A percentile compares a stretch with the other conserved stretches of the same genome.
Evolutionary conservation across 2,113 vertebrate species (phyloP).

Genomic region (Oreochromis aureus): DNA sequence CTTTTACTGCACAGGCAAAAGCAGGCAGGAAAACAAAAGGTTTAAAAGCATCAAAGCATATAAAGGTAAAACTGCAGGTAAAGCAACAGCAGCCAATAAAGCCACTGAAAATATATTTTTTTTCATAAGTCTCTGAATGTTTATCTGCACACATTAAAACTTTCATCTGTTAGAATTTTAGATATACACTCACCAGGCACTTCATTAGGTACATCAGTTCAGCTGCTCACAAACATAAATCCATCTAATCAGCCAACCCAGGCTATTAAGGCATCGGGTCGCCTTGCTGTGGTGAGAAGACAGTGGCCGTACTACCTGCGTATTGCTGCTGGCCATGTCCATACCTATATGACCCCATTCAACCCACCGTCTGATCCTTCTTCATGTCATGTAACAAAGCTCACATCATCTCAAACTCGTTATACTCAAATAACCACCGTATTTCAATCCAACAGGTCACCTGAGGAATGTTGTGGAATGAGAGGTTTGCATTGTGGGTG

Average conservation of each 20-base stretch:
- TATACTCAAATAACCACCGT: background rate
- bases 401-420: background rate
- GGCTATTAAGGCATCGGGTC: fast-evolving
- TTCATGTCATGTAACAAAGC: background rate
- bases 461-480: background rate
- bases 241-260: background rate
- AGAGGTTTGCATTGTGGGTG: background rate
- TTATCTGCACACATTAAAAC: background rate
- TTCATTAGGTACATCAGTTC: background rate
- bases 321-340: background rate
- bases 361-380: background rate
- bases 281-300: background rate
- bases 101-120: background rate
- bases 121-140: background rate
- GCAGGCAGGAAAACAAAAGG: background rate
- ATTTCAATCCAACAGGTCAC: background rate
- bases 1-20: background rate
- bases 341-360: background rate
- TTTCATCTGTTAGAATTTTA: fast-evolving
- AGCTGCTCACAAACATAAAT: background rate
- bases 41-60: background rate
- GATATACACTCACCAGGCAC: background rate
- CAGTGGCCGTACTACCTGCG: fast-evolving
- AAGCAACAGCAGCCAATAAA: background rate
- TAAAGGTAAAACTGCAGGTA: background rate